Evolutionary conservation across 2,888 invertebrate genomes (phyloP).

Genomic region (Serrognathus titanus): DNA sequence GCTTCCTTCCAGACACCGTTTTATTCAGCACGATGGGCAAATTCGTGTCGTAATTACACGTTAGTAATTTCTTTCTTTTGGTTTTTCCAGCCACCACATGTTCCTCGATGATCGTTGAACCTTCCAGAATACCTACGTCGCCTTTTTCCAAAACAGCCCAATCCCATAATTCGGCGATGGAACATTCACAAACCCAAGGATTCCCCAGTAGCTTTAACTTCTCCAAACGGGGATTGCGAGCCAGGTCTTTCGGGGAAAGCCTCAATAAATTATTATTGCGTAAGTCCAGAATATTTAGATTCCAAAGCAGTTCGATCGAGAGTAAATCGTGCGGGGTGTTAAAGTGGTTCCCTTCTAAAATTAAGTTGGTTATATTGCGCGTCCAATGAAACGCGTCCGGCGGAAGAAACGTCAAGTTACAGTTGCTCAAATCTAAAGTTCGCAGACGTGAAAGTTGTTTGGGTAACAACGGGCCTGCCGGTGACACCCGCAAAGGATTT

Average conservation of each 20-base stretch:
- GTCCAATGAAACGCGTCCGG: slow-evolving; percentile 59
- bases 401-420: slow-evolving; percentile 60
- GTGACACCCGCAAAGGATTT: slow-evolving; percentile 62
- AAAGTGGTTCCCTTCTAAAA: slow-evolving; percentile 59
- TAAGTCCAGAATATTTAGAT: slow-evolving; percentile 60
- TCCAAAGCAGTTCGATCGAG: slow-evolving; percentile 56
- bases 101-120: slow-evolving; percentile 61
- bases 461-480: slow-evolving; percentile 59
- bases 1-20: slow-evolving; percentile 53
- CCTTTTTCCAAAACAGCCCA: slow-evolving; percentile 67
- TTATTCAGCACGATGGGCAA: slow-evolving; percentile 53
- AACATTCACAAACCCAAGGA: slow-evolving; percentile 67
- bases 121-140: slow-evolving; percentile 61
- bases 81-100: slow-evolving; percentile 62
- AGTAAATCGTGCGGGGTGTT: slow-evolving; percentile 50
- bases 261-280: slow-evolving; percentile 61
- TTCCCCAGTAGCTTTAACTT: slow-evolving; percentile 65
- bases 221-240: slow-evolving; percentile 56
- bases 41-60: slow-evolving; percentile 62
- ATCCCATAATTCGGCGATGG: slow-evolving; percentile 68
- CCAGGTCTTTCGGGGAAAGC: slow-evolving; percentile 56
- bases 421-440: slow-evolving; percentile 63
- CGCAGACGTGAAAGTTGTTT: slow-evolving; percentile 62
- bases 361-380: slow-evolving; percentile 60
- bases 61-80: slow-evolving; percentile 62